Percentiles rank a stretch among this genome's conserved stretches.
These are phyloP conservation scores for Melangyna quadrimaculata DNA, from an alignment of 2,888 invertebrate genomes.

Conservation along the genomic window DNA sequence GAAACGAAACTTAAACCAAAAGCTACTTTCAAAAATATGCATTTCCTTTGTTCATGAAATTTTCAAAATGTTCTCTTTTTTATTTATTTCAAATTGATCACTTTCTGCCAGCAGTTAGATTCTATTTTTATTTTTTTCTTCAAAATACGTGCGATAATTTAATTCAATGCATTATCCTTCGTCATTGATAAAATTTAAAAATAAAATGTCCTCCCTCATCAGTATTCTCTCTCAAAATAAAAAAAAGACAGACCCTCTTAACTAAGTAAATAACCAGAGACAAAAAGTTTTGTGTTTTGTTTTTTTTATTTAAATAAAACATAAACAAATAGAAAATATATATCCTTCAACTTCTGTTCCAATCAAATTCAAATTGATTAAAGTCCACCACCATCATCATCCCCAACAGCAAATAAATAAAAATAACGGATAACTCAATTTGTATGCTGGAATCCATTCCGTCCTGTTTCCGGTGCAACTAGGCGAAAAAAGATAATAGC, in stretches of 20 bases:
- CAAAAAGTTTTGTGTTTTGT: background rate
- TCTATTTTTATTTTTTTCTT: background rate
- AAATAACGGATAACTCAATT: slow-evolving; percentile 9
- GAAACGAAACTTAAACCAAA: too few species aligned
- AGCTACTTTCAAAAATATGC: too few species aligned
- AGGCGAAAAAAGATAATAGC: background rate
- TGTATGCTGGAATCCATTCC: background rate
- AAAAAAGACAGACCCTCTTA: background rate
- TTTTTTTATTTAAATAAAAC: background rate
- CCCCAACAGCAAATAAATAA: too few species aligned
- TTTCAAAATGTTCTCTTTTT: background rate
- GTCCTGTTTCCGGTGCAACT: background rate
- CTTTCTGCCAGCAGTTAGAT: background rate
- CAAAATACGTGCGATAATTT: background rate
- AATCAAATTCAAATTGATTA: slow-evolving; percentile 14
- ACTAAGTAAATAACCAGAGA: background rate
- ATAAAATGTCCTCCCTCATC: slow-evolving; percentile 9
- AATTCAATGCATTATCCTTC: slow-evolving; percentile 21
- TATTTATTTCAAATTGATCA: slow-evolving; percentile 2
- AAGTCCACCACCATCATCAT: background rate
- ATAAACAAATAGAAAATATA: background rate
- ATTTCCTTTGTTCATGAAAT: background rate
- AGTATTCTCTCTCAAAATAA: slow-evolving; percentile 8
- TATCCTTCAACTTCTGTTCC: background rate
- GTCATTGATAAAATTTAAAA: background rate